A percentile compares a stretch with the other conserved stretches of the same genome.
Evolutionary conservation across 2,797 vertebrate species (phyloP).

Genomic region (Sebastes paucispinis): DNA sequence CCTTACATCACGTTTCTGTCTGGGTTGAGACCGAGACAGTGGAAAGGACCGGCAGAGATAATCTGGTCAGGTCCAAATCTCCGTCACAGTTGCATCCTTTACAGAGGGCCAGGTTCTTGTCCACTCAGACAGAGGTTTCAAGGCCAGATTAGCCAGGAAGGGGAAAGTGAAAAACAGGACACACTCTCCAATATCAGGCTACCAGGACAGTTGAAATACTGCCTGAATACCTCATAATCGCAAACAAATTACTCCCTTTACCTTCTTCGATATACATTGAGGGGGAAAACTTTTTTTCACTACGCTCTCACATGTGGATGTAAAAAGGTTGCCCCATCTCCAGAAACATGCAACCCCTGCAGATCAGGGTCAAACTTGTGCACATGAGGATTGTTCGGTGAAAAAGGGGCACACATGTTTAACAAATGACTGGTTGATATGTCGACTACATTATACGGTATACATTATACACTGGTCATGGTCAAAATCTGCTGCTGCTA

Average conservation of each 20-base stretch:
- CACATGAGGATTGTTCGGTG: background rate
- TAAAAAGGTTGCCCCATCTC: background rate
- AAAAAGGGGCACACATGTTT: background rate
- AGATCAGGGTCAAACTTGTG: too few relatives aligned
- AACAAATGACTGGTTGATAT: background rate
- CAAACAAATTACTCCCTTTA: background rate
- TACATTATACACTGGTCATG: too few relatives aligned
- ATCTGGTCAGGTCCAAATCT: constrained; percentile 44
- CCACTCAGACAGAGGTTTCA: constrained; percentile 42
- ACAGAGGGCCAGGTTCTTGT: constrained; percentile 12
- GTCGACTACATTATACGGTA: too few relatives aligned
- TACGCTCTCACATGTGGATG: background rate
- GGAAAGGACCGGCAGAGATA: constrained; percentile 12
- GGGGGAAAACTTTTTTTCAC: background rate
- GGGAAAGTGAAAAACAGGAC: constrained; percentile 56
- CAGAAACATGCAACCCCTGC: background rate
- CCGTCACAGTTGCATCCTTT: constrained; percentile 31
- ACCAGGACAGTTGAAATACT: background rate
- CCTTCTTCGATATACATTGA: background rate
- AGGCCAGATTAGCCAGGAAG: constrained; percentile 66
- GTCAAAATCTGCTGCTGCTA: background rate
- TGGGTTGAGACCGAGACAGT: constrained; percentile 31
- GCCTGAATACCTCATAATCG: background rate
- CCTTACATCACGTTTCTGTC: constrained; percentile 82
- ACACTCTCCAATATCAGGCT: background rate